phyloP scores from a whole-genome alignment of 1,140 invertebrate species.

The Kradibia gibbosae region DNA sequence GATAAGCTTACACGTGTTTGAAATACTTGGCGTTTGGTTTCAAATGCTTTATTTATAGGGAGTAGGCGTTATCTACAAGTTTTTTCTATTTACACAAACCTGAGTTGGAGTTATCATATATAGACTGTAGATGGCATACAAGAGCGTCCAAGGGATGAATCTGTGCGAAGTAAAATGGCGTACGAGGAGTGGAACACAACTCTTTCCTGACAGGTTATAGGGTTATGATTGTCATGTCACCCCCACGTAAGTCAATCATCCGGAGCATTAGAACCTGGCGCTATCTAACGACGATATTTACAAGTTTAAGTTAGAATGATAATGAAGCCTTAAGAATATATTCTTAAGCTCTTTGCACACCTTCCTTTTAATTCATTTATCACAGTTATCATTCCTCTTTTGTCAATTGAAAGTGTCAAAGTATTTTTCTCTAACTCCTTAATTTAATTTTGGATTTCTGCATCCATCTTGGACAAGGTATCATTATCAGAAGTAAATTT shows the following conservation, averaged over 20 bases:
- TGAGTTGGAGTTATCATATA: background rate
- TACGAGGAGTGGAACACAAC: slow-evolving; percentile 27
- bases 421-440: too few species aligned
- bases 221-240: slow-evolving; percentile 25
- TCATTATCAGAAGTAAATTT: too few species aligned
- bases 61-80: slow-evolving; percentile 9
- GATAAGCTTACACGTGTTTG: background rate
- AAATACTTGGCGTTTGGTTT: slow-evolving; percentile 7
- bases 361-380: too few species aligned
- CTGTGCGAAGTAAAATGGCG: slow-evolving; percentile 33
- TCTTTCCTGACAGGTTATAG: slow-evolving; percentile 25
- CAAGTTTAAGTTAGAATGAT: too few species aligned
- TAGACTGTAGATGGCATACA: slow-evolving; percentile 7
- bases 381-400: too few species aligned
- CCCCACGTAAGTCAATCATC: background rate
- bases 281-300: too few species aligned
- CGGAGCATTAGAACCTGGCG: too few species aligned
- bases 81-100: background rate
- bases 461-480: too few species aligned
- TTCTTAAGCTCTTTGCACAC: too few species aligned
- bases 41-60: slow-evolving; percentile 31
- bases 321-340: too few species aligned
- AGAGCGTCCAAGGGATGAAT: slow-evolving; percentile 39
- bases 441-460: too few species aligned
- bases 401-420: too few species aligned